phyloP scores from a whole-genome alignment of 2,113 vertebrate species.

The Burhinus oedicnemus region DNA sequence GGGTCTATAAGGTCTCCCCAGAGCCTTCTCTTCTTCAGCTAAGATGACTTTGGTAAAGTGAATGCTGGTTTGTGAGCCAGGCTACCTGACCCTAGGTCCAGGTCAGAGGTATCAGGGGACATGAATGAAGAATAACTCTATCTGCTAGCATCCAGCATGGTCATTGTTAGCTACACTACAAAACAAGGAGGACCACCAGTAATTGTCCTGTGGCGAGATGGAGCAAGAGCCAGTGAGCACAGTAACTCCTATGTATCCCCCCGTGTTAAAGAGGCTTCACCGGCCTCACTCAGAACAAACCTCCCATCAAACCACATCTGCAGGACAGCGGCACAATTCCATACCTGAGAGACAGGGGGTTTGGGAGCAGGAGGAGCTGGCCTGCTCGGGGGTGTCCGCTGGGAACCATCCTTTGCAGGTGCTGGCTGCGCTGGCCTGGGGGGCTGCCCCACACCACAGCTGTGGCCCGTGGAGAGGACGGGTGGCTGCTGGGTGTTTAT shows the following conservation, averaged over 20 bases:
- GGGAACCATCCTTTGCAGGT: background rate
- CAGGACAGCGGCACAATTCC: accelerated
- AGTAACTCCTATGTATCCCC: background rate
- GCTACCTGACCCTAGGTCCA: background rate
- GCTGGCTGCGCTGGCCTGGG: accelerated
- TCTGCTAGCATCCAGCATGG: accelerated
- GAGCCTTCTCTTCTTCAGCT: background rate
- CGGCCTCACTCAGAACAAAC: background rate
- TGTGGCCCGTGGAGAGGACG: background rate
- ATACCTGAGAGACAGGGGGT: conserved; percentile 64
- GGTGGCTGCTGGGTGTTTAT: background rate
- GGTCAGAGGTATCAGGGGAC: background rate
- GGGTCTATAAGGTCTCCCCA: background rate
- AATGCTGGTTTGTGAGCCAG: background rate
- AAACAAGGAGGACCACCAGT: background rate
- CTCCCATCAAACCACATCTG: background rate
- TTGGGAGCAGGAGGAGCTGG: conserved; percentile 78
- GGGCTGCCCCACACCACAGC: background rate
- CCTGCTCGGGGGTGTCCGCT: conserved; percentile 73
- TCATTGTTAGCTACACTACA: background rate
- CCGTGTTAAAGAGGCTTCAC: background rate
- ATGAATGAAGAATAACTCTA: background rate
- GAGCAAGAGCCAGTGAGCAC: accelerated
- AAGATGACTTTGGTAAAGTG: background rate
- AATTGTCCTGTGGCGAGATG: background rate